These are phyloP conservation scores for Globodera rostochiensis DNA, from an alignment of 1,140 invertebrate genomes.

Conservation along the genomic window DNA sequence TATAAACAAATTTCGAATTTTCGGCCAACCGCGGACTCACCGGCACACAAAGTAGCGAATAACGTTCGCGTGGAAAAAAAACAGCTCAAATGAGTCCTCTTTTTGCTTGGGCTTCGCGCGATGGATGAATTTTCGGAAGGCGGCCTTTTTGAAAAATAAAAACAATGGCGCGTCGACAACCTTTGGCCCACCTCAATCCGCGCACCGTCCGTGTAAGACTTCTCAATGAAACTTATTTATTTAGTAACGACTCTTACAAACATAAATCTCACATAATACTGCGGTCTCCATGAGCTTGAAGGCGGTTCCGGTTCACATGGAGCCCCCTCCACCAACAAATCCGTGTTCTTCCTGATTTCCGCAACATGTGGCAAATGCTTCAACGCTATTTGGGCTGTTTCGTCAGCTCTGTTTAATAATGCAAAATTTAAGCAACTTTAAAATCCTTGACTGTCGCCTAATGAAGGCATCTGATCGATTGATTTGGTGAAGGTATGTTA, in stretches of 20 bases:
- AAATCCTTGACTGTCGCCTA: background rate
- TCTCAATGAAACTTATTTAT: conserved; percentile 68
- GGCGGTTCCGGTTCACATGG: conserved; percentile 78
- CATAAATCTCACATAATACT: conserved; percentile 15
- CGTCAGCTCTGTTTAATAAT: conserved; percentile 91
- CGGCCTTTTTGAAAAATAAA: conserved; percentile 71
- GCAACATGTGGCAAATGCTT: conserved; percentile 66
- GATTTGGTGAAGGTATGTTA: too few relatives aligned
- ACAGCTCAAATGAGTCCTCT: conserved; percentile 83
- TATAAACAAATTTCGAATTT: too few relatives aligned
- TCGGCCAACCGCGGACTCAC: conserved; percentile 67
- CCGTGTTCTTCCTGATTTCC: conserved; percentile 32
- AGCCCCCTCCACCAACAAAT: conserved; percentile 84
- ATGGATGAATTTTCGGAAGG: conserved; percentile 89
- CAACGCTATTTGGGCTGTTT: conserved; percentile 83
- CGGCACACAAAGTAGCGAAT: conserved; percentile 95
- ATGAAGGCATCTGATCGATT: too few relatives aligned
- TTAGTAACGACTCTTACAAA: background rate
- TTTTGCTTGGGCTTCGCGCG: conserved; percentile 80
- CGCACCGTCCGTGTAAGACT: conserved; percentile 91
- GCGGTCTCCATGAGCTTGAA: conserved; percentile 14
- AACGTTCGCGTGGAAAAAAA: conserved; percentile 94
- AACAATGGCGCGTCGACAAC: background rate
- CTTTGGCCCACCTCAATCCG: conserved; percentile 76
- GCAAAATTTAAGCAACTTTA: conserved; percentile 76